These are phyloP conservation scores for Invenusta paracnida DNA, from an alignment of 2,888 invertebrate species.

Conservation along the genomic window DNA sequence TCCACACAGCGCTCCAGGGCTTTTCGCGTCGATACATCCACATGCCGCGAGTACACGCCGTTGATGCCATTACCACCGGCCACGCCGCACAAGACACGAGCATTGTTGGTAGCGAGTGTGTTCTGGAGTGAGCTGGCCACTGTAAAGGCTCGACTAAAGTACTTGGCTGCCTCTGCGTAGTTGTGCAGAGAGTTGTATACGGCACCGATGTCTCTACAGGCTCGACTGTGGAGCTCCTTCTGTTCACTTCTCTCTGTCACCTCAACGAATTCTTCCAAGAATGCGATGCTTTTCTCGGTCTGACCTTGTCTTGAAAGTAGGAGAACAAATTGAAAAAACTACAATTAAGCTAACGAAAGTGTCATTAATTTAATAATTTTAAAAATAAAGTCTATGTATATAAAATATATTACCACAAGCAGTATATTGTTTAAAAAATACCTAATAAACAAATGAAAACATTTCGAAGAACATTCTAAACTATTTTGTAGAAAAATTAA, in stretches of 20 bases:
- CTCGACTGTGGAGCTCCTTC: constrained; percentile 55
- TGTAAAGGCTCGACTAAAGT: constrained; percentile 60
- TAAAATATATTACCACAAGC: background rate
- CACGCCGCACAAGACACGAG: constrained; percentile 31
- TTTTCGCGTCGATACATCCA: background rate
- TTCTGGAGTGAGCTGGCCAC: constrained; percentile 55
- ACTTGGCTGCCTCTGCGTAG: constrained; percentile 57
- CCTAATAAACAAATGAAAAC: background rate
- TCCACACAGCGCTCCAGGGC: constrained; percentile 31
- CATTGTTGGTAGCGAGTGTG: constrained; percentile 32
- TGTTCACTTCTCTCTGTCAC: constrained; percentile 56
- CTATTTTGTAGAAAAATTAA: no score
- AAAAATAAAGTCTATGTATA: background rate
- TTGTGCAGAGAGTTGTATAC: constrained; percentile 58
- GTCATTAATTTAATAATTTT: no score
- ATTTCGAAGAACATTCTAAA: no score
- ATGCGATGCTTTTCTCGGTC: constrained; percentile 55
- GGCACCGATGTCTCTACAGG: constrained; percentile 58
- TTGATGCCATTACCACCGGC: constrained; percentile 30
- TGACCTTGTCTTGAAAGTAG: constrained; percentile 45
- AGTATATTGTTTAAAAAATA: background rate
- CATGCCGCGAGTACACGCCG: constrained; percentile 16
- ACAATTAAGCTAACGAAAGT: no score
- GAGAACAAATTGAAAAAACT: no score
- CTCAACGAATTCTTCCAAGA: constrained; percentile 58